These are phyloP conservation scores for Trachelus stipa DNA, from an alignment of 2,888 invertebrate species.

Conservation along the genomic window DNA sequence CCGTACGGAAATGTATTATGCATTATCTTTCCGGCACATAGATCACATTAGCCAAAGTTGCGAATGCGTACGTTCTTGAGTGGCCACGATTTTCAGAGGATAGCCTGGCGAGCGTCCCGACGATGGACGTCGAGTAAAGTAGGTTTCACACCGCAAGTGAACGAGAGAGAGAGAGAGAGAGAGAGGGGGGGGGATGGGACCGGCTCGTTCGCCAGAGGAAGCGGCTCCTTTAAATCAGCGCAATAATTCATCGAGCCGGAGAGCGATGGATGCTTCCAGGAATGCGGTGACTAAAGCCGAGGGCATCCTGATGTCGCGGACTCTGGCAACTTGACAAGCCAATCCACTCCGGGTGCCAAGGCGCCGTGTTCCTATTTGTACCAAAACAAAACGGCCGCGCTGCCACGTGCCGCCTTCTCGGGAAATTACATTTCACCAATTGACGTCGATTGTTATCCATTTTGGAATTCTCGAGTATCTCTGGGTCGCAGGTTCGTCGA, in stretches of 20 bases:
- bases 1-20: constrained; percentile 57
- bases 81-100: constrained; percentile 17
- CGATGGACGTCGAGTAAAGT: background rate
- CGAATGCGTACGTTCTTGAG: constrained; percentile 23
- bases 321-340: constrained; percentile 64
- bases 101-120: background rate
- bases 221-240: constrained; percentile 36
- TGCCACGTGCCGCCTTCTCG: constrained; percentile 1
- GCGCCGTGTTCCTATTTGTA: constrained; percentile 62
- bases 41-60: constrained; percentile 62
- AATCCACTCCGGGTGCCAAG: constrained; percentile 60
- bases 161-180: too few species aligned
- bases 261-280: constrained; percentile 37
- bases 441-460: background rate
- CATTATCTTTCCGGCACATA: constrained; percentile 65
- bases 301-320: constrained; percentile 42
- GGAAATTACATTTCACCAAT: background rate
- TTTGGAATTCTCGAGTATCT: background rate
- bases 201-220: background rate
- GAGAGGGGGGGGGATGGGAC: too few species aligned
- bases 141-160: too few species aligned
- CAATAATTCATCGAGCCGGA: constrained; percentile 46
- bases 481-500: background rate
- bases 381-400: constrained; percentile 53
- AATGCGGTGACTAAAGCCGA: constrained; percentile 46